phyloP scores from a whole-genome alignment of 2,888 invertebrate genomes.

The Leucophenga montana region DNA sequence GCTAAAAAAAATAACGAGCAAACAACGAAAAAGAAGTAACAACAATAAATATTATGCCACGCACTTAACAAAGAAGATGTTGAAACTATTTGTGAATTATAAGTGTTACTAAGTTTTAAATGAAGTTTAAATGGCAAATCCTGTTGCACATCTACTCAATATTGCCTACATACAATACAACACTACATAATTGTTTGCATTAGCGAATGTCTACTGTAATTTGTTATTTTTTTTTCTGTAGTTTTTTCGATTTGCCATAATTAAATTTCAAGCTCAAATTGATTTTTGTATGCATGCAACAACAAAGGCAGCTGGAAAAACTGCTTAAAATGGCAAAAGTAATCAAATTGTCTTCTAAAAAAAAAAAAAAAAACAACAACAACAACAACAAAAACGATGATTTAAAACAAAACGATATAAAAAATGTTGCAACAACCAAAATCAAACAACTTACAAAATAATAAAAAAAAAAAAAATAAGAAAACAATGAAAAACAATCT shows the following conservation, averaged over 20 bases:
- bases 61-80: too few species aligned
- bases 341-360: constrained; percentile 41
- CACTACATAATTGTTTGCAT: constrained; percentile 31
- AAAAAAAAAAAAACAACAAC: constrained; percentile 28
- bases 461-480: constrained; percentile 26
- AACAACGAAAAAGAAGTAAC: too few species aligned
- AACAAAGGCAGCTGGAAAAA: background rate
- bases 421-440: constrained; percentile 55
- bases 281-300: constrained; percentile 26
- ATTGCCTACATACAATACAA: too few species aligned
- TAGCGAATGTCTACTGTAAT: constrained; percentile 30
- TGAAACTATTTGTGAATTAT: too few species aligned
- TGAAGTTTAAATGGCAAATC: too few species aligned
- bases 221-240: constrained; percentile 54
- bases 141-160: too few species aligned
- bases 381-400: constrained; percentile 43
- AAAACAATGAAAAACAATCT: constrained; percentile 42
- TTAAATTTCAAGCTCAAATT: constrained; percentile 55
- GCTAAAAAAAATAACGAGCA: too few species aligned
- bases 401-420: constrained; percentile 43
- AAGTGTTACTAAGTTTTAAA: too few species aligned
- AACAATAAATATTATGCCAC: too few species aligned
- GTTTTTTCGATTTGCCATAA: constrained; percentile 61
- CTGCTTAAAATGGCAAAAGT: constrained; percentile 12
- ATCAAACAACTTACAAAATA: constrained; percentile 51